Base-by-base conservation (phyloP, 2,113 vertebrate genomes). In the Percina caprodes region DNA sequence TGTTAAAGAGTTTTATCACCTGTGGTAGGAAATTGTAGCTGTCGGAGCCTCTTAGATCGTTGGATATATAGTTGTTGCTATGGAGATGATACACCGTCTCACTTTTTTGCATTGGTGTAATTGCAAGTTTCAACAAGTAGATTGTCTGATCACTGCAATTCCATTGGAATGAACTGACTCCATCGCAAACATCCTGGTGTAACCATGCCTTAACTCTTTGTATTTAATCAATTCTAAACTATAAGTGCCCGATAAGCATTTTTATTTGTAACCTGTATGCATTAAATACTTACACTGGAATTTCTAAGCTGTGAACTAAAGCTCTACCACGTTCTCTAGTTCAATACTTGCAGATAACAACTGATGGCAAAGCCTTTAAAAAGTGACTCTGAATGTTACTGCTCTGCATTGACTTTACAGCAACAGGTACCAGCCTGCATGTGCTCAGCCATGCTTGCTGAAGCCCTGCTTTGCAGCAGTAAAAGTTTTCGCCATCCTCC, bases 401-500 rank as follows among this genome's bases (percentile, higher is more conserved):
- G 23, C 16, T 69, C 59, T 24, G n/a, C 12, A 16, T 56, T 52
- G 52, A 73, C n/a, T 59, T 60, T 21, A 19, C 14, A 79, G 59
- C 60, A 75, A 84, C 78, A 84, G 60, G 67, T 70, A 6, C 12
- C 60, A 45, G 42, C 24, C 84, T 35, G 56, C 52, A 51, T 62
- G 74, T 21, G 62, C 46, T 45, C 13, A 11, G 12, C 45, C 46
- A 3, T 62, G 68, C 42, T 49, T 33, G 30, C 23, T 24, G 46
- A 79, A 35, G 67, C 73, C 61, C 45, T 12, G 42, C 48, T 83
- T 67, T 55, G 78, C 77, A 60, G 69, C 35, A 23, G 59, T 24
- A 39, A 52, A 77, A 62, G 16, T 55, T 78, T 74, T 74, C 77
- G 77, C 82, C 85, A 69, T 52, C 49, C 60, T 75, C 73, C 69